These are phyloP conservation scores for Antennarius maculatus DNA, from an alignment of 2,797 vertebrate genomes.

Conservation along the genomic window DNA sequence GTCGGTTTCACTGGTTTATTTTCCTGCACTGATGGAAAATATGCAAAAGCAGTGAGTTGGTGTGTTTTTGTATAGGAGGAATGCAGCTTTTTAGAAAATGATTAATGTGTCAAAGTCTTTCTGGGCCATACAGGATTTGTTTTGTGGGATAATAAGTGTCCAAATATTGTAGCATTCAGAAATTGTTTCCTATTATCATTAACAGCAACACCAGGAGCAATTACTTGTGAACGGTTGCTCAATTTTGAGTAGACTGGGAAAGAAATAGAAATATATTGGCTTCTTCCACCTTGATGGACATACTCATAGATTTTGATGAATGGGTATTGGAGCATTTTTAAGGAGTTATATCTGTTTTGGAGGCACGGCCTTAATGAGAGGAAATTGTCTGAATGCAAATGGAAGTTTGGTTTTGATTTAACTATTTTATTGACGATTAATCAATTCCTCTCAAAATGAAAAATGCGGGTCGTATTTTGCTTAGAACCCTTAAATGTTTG, in stretches of 20 bases:
- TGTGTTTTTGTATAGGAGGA: constrained; percentile 4
- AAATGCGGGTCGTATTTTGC: too few species aligned
- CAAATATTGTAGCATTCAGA: constrained; percentile 28
- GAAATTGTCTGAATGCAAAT: too few species aligned
- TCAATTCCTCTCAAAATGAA: too few species aligned
- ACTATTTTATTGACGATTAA: too few species aligned
- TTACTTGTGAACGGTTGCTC: constrained; percentile 35
- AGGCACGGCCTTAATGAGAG: too few species aligned
- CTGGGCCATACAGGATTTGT: constrained; percentile 34
- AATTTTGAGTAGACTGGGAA: background rate
- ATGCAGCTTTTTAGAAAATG: constrained; percentile 30
- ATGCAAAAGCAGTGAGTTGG: constrained; percentile 39
- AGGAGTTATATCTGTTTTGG: background rate
- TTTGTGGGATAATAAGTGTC: constrained; percentile 37
- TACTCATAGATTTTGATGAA: constrained; percentile 22
- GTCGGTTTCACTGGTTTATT: constrained; percentile 56
- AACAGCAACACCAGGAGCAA: constrained; percentile 23
- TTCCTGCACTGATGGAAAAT: constrained; percentile 41
- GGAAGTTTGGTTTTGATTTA: background rate
- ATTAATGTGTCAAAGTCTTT: constrained; percentile 35
- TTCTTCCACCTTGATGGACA: constrained; percentile 20
- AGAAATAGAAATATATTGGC: constrained; percentile 24
- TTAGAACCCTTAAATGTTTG: too few species aligned
- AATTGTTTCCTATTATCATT: constrained; percentile 36
- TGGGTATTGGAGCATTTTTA: background rate